Percentiles rank a stretch among this genome's conserved stretches.
These are phyloP conservation scores for Cheilosia vulpina DNA, from an alignment of 2,888 invertebrate genomes.

Conservation along the genomic window DNA sequence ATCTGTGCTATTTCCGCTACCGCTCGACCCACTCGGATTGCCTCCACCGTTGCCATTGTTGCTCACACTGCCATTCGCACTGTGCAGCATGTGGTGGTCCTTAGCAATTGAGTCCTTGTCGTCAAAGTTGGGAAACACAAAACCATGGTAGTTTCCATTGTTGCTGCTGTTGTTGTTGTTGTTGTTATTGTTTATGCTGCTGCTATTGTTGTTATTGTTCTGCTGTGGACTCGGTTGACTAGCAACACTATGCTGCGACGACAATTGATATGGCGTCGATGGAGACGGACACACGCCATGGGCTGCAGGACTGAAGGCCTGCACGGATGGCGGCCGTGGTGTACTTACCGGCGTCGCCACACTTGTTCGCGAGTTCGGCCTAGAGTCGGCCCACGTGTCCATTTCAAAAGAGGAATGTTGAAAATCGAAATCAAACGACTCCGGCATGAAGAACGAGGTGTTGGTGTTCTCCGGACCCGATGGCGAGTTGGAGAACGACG, in stretches of 20 bases:
- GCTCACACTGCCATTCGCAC: slow-evolving; percentile 83
- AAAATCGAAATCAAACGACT: slow-evolving; percentile 88
- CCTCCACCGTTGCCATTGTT: slow-evolving; percentile 78
- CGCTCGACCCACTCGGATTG: slow-evolving; percentile 48
- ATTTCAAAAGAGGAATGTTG: slow-evolving; percentile 87
- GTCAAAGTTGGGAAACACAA: slow-evolving; percentile 77
- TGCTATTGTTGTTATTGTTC: slow-evolving; percentile 78
- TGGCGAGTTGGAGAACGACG: slow-evolving; percentile 83
- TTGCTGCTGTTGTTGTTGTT: slow-evolving; percentile 76
- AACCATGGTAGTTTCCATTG: slow-evolving; percentile 75
- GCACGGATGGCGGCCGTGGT: slow-evolving; percentile 87
- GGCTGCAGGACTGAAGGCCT: slow-evolving; percentile 84
- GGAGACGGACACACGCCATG: slow-evolving; percentile 84
- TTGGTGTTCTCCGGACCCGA: slow-evolving; percentile 83
- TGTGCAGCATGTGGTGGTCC: slow-evolving; percentile 72
- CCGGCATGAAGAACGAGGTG: slow-evolving; percentile 84
- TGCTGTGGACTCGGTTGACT: slow-evolving; percentile 85
- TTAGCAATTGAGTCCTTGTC: slow-evolving; percentile 76
- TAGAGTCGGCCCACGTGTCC: slow-evolving; percentile 83
- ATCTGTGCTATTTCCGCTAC: slow-evolving; percentile 81
- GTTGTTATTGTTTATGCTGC: slow-evolving; percentile 74
- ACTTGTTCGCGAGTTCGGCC: slow-evolving; percentile 88
- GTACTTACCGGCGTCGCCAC: slow-evolving; percentile 86
- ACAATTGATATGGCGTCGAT: slow-evolving; percentile 84
- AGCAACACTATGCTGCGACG: slow-evolving; percentile 81